These are phyloP conservation scores for Protaetia brevitarsis DNA, from an alignment of 1,140 invertebrate species.

Conservation along the genomic window DNA sequence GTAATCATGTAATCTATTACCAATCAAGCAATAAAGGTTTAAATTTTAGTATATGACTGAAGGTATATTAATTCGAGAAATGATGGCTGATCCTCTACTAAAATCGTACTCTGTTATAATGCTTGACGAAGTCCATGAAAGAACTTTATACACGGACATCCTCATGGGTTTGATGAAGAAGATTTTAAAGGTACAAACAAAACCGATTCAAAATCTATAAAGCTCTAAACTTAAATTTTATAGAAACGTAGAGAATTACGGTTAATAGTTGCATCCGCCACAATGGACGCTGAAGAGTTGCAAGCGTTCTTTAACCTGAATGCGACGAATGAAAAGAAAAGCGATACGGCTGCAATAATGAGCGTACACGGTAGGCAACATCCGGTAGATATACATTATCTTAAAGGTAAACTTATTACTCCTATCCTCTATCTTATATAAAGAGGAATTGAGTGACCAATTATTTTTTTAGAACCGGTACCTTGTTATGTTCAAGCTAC, in stretches of 20 bases:
- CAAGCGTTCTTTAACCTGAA: conserved; percentile 86
- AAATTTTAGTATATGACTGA: conserved; percentile 87
- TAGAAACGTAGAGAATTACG: conserved; percentile 82
- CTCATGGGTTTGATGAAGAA: conserved; percentile 93
- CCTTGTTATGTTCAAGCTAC: conserved; percentile 87
- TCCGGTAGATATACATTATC: conserved; percentile 85
- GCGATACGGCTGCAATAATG: conserved; percentile 78
- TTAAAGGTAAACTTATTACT: conserved; percentile 62
- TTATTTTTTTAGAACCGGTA: conserved; percentile 66
- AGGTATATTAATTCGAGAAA: conserved; percentile 89
- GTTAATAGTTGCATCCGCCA: conserved; percentile 91
- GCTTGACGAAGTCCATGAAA: conserved; percentile 95
- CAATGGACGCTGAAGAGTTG: conserved; percentile 86
- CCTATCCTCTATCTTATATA: too few relatives aligned
- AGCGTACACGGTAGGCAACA: conserved; percentile 86
- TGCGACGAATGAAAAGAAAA: conserved; percentile 51
- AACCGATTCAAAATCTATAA: not conserved
- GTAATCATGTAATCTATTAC: too few relatives aligned
- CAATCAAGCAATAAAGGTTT: too few relatives aligned
- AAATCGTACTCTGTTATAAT: conserved; percentile 88
- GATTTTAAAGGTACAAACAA: conserved; percentile 65
- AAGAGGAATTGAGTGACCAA: too few relatives aligned
- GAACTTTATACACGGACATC: conserved; percentile 90
- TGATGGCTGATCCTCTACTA: conserved; percentile 91
- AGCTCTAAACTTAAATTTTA: conserved; percentile 39